These are phyloP conservation scores for Microcebus lehilahytsara DNA, from an alignment of 2,113 vertebrate species.

Conservation along the genomic window DNA sequence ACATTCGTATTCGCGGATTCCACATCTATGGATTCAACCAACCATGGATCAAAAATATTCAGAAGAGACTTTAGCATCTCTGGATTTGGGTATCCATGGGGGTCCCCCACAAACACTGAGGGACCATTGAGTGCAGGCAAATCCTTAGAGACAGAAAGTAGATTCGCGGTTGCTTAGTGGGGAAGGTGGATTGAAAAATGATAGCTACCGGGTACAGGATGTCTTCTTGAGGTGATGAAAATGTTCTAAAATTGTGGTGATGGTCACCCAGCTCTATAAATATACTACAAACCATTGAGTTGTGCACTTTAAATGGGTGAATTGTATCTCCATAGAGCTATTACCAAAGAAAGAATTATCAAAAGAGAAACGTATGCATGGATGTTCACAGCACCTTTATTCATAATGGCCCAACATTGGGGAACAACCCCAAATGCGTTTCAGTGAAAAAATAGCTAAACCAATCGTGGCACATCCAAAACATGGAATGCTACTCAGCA, in stretches of 20 bases:
- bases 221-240: not conserved
- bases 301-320: not conserved
- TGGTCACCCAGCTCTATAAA: not conserved
- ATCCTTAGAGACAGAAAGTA: not conserved
- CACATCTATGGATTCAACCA: not conserved
- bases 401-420: too few species aligned
- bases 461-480: fast-evolving
- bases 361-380: not conserved
- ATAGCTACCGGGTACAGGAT: fast-evolving
- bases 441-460: fast-evolving
- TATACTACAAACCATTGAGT: not conserved
- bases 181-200: too few species aligned
- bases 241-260: not conserved
- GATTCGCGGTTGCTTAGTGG: too few species aligned
- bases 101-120: not conserved
- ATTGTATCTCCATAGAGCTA: not conserved
- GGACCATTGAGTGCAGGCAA: not conserved
- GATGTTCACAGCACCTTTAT: not conserved
- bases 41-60: not conserved
- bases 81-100: not conserved
- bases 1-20: not conserved
- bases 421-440: not conserved
- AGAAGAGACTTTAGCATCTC: not conserved
- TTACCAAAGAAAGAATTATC: too few species aligned
- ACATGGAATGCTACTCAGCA: fast-evolving